These are phyloP conservation scores for Sebastes diploproa DNA, from an alignment of 2,797 vertebrate species.

Conservation along the genomic window DNA sequence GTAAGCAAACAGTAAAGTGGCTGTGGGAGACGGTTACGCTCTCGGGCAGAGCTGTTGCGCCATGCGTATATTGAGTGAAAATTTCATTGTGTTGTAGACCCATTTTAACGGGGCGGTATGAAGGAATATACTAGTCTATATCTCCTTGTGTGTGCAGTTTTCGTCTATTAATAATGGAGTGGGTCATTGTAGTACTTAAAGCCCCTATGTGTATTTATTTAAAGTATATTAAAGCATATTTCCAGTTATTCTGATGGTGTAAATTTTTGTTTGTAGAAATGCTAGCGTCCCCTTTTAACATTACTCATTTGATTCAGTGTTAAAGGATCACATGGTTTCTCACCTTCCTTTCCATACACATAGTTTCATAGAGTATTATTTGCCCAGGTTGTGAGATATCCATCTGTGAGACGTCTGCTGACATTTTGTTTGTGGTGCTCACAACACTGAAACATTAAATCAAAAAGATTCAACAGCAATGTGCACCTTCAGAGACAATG, in stretches of 20 bases:
- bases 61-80: neutral
- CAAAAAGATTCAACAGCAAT: neutral
- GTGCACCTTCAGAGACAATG: neutral
- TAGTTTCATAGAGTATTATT: neutral
- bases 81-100: constrained; percentile 1
- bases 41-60: neutral
- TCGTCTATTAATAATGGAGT: neutral
- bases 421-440: neutral
- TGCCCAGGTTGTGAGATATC: neutral
- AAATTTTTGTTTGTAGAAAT: too few species aligned
- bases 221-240: neutral
- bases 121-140: neutral
- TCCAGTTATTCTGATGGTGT: neutral
- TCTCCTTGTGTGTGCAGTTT: neutral
- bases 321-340: neutral
- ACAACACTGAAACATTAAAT: neutral
- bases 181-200: neutral
- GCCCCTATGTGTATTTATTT: neutral
- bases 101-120: neutral
- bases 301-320: neutral
- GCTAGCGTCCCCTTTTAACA: too few species aligned
- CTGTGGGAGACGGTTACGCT: constrained; percentile 27
- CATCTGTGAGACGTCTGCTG: neutral
- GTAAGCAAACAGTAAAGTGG: constrained; percentile 52
- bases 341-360: neutral